A percentile compares a stretch with the other conserved stretches of the same genome.
These are phyloP conservation scores for Ceramica pisi DNA, from an alignment of 2,888 invertebrate species.

Conservation along the genomic window DNA sequence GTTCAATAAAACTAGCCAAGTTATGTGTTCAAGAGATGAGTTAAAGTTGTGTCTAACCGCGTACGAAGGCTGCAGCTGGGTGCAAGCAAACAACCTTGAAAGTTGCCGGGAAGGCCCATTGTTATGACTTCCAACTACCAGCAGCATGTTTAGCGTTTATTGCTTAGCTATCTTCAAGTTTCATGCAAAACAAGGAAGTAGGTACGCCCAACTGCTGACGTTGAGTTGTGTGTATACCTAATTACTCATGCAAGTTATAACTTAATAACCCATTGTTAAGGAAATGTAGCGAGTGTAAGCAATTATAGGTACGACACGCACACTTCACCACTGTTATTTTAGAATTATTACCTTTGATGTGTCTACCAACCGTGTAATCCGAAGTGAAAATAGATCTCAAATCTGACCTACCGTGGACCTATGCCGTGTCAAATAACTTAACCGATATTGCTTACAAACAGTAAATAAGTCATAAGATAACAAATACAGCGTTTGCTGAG, in stretches of 20 bases:
- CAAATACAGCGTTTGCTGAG: constrained; percentile 64
- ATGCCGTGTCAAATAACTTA: constrained; percentile 52
- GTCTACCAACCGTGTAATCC: constrained; percentile 33
- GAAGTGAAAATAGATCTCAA: constrained; percentile 47
- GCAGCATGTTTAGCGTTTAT: constrained; percentile 56
- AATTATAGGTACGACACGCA: constrained; percentile 53
- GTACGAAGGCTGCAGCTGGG: constrained; percentile 66
- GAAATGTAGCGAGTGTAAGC: constrained; percentile 44
- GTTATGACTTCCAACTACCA: constrained; percentile 63
- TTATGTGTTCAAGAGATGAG: constrained; percentile 57
- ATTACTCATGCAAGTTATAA: constrained; percentile 57
- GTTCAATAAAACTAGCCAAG: constrained; percentile 55
- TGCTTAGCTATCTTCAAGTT: constrained; percentile 54
- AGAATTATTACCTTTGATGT: constrained; percentile 43
- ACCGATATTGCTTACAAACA: constrained; percentile 60
- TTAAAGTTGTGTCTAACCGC: constrained; percentile 64
- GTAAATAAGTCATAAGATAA: constrained; percentile 74
- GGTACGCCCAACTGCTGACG: constrained; percentile 32
- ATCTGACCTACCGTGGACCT: too few species aligned
- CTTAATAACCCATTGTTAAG: constrained; percentile 46
- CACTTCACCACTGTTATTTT: constrained; percentile 40
- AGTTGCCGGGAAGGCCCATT: constrained; percentile 66
- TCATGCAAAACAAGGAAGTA: constrained; percentile 40
- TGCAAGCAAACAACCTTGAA: constrained; percentile 71
- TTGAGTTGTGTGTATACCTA: constrained; percentile 49